These are phyloP conservation scores for Scylla paramamosain DNA, from an alignment of 1,140 invertebrate genomes.

Conservation along the genomic window DNA sequence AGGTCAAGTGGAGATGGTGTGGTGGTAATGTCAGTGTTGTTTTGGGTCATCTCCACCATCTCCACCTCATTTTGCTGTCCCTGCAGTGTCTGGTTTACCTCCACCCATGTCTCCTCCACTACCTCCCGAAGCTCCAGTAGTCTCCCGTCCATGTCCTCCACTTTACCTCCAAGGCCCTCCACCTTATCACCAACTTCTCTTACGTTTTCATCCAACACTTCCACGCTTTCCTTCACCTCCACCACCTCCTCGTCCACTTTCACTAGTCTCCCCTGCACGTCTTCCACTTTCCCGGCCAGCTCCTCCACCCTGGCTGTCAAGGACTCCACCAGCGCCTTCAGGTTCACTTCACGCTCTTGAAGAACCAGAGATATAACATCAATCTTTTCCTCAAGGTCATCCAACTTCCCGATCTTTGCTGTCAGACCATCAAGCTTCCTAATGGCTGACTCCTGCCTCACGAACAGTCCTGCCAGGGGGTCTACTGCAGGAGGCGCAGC, in stretches of 20 bases:
- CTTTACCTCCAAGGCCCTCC: not conserved
- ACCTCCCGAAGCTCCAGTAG: not conserved
- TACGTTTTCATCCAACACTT: not conserved
- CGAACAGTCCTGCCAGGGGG: conserved; percentile 45
- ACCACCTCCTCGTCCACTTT: not conserved
- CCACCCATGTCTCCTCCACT: not conserved
- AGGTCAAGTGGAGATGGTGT: too few relatives aligned
- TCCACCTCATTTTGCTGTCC: too few relatives aligned
- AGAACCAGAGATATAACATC: conserved; percentile 18
- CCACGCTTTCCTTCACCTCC: conserved; percentile 8
- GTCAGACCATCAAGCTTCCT: conserved; percentile 62
- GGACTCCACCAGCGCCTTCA: not conserved
- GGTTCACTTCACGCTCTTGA: conserved; percentile 6
- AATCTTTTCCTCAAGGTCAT: conserved; percentile 43
- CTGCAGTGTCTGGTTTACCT: not conserved
- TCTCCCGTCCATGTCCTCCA: not conserved
- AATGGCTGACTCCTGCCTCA: conserved; percentile 56
- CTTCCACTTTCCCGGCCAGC: not conserved
- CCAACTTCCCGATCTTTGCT: conserved; percentile 44
- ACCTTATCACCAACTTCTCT: not conserved
- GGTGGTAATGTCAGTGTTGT: too few relatives aligned
- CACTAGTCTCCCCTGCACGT: not conserved
- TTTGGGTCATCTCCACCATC: too few relatives aligned
- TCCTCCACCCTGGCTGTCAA: not conserved
- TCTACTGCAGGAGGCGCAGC: not conserved